phyloP scores from a whole-genome alignment of 2,113 vertebrate genomes.

The Callionymus lyra region DNA sequence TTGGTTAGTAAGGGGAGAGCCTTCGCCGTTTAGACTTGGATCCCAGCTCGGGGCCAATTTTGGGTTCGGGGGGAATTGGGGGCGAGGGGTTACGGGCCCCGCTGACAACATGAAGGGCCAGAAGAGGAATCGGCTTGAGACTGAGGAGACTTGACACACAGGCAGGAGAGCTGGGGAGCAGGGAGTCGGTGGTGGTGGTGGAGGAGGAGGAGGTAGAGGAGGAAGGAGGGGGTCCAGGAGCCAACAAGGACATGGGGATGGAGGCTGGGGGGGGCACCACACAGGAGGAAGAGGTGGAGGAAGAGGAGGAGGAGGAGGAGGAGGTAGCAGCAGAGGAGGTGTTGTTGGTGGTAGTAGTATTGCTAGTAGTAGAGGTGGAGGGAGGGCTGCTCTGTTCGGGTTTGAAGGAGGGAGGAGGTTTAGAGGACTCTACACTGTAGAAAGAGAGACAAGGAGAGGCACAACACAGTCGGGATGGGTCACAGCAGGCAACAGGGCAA shows the following conservation, averaged over 20 bases:
- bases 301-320: conserved; percentile 66
- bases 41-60: conserved; percentile 62
- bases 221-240: conserved; percentile 80
- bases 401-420: conserved; percentile 76
- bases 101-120: conserved; percentile 91
- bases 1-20: conserved; percentile 83
- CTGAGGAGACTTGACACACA: conserved; percentile 89
- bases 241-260: conserved; percentile 67
- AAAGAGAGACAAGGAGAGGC: conserved; percentile 72
- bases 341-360: conserved; percentile 46
- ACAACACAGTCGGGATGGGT: conserved; percentile 72
- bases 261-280: conserved; percentile 83
- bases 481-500: conserved; percentile 76
- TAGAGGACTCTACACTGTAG: conserved; percentile 76
- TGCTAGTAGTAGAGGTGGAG: conserved; percentile 57
- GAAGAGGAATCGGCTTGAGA: conserved; percentile 89
- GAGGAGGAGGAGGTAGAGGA: conserved; percentile 70
- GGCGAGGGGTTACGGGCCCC: conserved; percentile 69
- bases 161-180: conserved; percentile 81
- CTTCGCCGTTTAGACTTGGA: conserved; percentile 84
- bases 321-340: conserved; percentile 48
- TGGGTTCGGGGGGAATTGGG: conserved; percentile 58
- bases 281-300: conserved; percentile 85
- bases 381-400: conserved; percentile 84
- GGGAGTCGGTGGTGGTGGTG: conserved; percentile 83